phyloP scores from a whole-genome alignment of 2,113 vertebrate species.

The Thunnus maccoyii region DNA sequence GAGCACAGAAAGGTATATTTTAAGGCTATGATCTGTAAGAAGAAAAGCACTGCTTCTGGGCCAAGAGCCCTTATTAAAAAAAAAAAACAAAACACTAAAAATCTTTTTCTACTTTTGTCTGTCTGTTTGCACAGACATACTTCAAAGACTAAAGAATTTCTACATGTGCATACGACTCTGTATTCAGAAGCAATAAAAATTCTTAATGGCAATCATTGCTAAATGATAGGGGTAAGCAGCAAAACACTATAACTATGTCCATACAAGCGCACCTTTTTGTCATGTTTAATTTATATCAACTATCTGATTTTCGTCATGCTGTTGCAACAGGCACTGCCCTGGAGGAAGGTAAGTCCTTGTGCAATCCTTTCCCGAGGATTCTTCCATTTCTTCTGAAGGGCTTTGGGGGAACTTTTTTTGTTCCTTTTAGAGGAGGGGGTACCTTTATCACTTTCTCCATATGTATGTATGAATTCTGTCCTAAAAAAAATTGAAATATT shows the following conservation, averaged over 20 bases:
- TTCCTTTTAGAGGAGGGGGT: not conserved
- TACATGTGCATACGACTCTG: not conserved
- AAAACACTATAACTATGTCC: not conserved
- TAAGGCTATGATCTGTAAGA: constrained; percentile 15
- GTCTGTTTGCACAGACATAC: not conserved
- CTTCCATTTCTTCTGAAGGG: not conserved
- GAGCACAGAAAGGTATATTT: constrained; percentile 11
- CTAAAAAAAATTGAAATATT: not conserved
- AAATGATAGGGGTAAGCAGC: constrained; percentile 9
- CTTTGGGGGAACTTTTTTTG: not conserved
- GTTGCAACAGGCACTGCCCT: constrained; percentile 14
- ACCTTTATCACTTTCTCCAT: not conserved
- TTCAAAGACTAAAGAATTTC: not conserved
- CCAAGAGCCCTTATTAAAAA: not conserved
- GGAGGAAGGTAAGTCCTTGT: not conserved
- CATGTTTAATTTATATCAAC: constrained; percentile 24
- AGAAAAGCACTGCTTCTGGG: not conserved
- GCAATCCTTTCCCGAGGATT: constrained; percentile 7
- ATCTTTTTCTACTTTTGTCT: not conserved
- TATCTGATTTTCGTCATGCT: constrained; percentile 35
- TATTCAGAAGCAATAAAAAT: not conserved
- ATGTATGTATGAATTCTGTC: no score
- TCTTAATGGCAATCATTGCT: not conserved
- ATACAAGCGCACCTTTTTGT: constrained; percentile 6
- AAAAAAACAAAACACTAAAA: not conserved